Evolutionary conservation across 2,113 vertebrate genomes (phyloP).

Genomic region (Neogale vison): DNA sequence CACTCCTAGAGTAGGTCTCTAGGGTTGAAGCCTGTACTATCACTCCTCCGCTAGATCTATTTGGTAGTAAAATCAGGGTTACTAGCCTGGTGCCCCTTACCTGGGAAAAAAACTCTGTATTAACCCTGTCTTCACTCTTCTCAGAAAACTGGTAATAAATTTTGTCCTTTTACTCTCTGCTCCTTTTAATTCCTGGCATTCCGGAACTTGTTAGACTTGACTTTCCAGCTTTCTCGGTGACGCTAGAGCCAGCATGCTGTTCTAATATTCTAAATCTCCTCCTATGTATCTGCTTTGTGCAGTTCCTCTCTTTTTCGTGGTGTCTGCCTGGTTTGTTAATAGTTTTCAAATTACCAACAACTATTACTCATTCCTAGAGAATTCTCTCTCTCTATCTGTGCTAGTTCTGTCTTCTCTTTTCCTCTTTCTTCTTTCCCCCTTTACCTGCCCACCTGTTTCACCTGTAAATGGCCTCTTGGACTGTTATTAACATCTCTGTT

Average conservation of each 20-base stretch:
- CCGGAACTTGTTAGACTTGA: slow-evolving; percentile 40
- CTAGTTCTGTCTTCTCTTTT: neutral
- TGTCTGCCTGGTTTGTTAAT: neutral
- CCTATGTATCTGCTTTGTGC: neutral
- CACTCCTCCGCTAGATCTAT: slow-evolving; percentile 36
- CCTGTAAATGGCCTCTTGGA: neutral
- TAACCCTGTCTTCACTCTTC: slow-evolving; percentile 67
- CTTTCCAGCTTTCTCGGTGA: slow-evolving; percentile 50
- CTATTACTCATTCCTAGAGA: neutral
- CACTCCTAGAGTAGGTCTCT: slow-evolving; percentile 62
- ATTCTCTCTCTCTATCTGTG: neutral
- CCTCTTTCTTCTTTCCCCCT: neutral
- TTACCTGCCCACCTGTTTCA: neutral
- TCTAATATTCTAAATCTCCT: slow-evolving; percentile 20
- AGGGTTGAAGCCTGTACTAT: slow-evolving; percentile 62
- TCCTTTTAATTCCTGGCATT: slow-evolving; percentile 65
- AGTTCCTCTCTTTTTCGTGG: neutral
- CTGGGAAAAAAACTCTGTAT: slow-evolving; percentile 25
- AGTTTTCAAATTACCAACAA: slow-evolving; percentile 6
- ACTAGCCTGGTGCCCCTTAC: slow-evolving; percentile 56
- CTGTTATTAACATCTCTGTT: neutral
- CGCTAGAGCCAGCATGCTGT: neutral
- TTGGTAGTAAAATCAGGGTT: slow-evolving; percentile 79
- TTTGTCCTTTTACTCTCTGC: slow-evolving; percentile 55
- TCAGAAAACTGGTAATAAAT: slow-evolving; percentile 58